Evolutionary conservation across 1,140 invertebrate species (phyloP), one percentile per base, ranked within the genome.

Genomic region (Nasonia vitripennis): DNA sequence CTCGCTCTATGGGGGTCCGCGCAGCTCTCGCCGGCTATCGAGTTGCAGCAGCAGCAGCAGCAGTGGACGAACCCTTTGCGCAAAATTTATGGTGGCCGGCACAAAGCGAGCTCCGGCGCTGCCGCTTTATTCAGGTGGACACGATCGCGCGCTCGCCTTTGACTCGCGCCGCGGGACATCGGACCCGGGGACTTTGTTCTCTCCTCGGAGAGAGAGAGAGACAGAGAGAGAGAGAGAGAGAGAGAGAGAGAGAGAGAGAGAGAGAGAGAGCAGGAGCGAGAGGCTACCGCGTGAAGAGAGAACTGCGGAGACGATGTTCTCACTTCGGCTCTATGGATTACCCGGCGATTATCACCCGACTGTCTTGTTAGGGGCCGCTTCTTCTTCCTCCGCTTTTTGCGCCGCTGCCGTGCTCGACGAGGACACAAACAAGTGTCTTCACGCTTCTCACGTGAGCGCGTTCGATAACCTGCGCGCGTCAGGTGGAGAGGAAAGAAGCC

Each of bases 401-500:
- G 17, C 55, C 5, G 27, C 27, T 62, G 17, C 6, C 17, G 1
- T 20, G 17, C 55, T 20, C 55, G 55, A 14, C 48, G 48, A 51
- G 48, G 48, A 23, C 71, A 23, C 71, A 81, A 74, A 74, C 80
- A 81, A 81, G 80, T 81, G 80, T 37, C 73, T 81, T 74, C 37
- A 62, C 14, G 80, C 41, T 74, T 74, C 51, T 81, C 27, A 62
- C 48, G 48, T 10, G 12, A 27, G 27, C 12, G 48, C 48, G 48
- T 17, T 12, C 48, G 48, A 62, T 62, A 62, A 62, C 55, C 55
- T n/a, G 20, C 55, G 48, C 31, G 37, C 14, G 5, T 41, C 34
- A 31, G 9, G 73, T 20, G 73, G 20, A 20, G 73, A 75, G 0
- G n/a, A 71, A 31, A 71, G 3, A 2, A 71, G 1, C 1, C 1